These are phyloP conservation scores for Sebastes taczanowskii DNA, from an alignment of 2,797 vertebrate species.

Conservation along the genomic window DNA sequence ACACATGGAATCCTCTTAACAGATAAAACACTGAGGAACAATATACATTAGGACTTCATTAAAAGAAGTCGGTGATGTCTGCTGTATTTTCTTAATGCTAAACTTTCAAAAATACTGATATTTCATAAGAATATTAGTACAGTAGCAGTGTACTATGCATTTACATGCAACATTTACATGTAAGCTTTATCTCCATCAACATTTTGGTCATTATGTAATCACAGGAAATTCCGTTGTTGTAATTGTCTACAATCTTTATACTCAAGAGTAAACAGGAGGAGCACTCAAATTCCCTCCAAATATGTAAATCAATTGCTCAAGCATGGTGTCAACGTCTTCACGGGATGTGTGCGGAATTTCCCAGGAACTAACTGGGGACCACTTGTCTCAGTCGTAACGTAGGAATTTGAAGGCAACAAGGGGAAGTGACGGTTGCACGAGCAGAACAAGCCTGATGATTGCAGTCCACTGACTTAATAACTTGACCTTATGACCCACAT, in stretches of 20 bases:
- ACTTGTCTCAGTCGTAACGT: background rate
- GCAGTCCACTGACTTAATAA: background rate
- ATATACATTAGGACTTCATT: background rate
- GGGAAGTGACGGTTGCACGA: rapidly evolving
- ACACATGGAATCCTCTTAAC: background rate
- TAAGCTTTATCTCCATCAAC: background rate
- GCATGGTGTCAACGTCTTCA: rapidly evolving
- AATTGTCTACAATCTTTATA: background rate
- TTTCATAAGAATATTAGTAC: too few species aligned
- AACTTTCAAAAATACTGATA: too few species aligned
- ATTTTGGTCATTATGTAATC: background rate
- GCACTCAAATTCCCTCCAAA: background rate
- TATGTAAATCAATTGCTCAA: background rate
- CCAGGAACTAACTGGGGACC: background rate
- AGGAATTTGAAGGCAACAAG: too few species aligned
- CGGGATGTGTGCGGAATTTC: background rate
- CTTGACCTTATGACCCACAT: background rate
- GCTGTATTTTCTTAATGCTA: too few species aligned
- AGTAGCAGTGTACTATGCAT: too few species aligned
- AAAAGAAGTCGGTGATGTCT: background rate
- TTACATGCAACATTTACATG: background rate
- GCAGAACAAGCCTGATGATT: background rate
- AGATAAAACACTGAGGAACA: background rate
- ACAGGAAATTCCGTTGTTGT: background rate
- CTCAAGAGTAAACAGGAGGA: background rate